Percentiles rank a stretch among this genome's conserved stretches.
Conservation (phyloP, 2,797 vertebrate species). For the Holocentrus rufus region DNA sequence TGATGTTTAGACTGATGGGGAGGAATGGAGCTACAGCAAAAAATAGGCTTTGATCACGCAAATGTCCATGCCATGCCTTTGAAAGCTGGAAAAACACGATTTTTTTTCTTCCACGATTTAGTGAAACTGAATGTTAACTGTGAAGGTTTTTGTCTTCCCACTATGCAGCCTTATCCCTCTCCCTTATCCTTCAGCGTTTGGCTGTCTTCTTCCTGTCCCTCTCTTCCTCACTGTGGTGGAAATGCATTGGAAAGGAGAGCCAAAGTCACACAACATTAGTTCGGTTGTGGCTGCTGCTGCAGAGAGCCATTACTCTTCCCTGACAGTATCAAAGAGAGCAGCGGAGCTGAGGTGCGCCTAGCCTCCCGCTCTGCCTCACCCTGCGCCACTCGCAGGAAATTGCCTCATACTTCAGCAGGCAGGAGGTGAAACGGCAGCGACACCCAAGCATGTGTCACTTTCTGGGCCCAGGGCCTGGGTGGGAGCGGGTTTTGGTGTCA, state of each 20-base stretch:
- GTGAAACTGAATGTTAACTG: slow-evolving; percentile 48
- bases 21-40: slow-evolving; percentile 33
- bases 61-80: slow-evolving; percentile 45
- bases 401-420: slow-evolving; percentile 86
- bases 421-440: slow-evolving; percentile 84
- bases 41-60: slow-evolving; percentile 41
- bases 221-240: slow-evolving; percentile 74
- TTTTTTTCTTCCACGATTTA: slow-evolving; percentile 49
- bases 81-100: slow-evolving; percentile 15
- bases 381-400: slow-evolving; percentile 84
- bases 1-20: slow-evolving; percentile 22
- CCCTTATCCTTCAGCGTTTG: slow-evolving; percentile 51
- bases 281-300: slow-evolving; percentile 79
- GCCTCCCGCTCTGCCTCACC: slow-evolving; percentile 69
- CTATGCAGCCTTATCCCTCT: slow-evolving; percentile 33
- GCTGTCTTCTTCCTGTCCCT: slow-evolving; percentile 62
- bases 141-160: slow-evolving; percentile 54
- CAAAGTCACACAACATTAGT: slow-evolving; percentile 85
- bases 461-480: slow-evolving; percentile 78
- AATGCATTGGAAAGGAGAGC: slow-evolving; percentile 81
- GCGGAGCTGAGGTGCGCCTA: slow-evolving; percentile 65
- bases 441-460: slow-evolving; percentile 84
- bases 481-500: slow-evolving; percentile 79
- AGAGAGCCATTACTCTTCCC: slow-evolving; percentile 86
- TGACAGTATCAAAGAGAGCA: slow-evolving; percentile 85